These are phyloP conservation scores for Carettochelys insculpta DNA, from an alignment of 2,113 vertebrate genomes.

Conservation along the genomic window DNA sequence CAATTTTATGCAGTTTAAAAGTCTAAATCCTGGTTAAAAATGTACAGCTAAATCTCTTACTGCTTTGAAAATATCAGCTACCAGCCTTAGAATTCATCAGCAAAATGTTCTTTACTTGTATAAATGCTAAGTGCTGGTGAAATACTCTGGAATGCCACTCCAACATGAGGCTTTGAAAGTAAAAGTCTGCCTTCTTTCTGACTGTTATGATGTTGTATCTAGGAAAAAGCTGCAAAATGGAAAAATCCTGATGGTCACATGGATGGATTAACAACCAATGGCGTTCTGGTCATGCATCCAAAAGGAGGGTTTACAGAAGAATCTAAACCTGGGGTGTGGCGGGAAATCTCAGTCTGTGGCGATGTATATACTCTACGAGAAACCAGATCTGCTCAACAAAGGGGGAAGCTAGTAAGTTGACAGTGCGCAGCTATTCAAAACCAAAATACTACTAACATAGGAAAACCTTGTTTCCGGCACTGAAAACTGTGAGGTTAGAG, in stretches of 20 bases:
- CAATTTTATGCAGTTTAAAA: neutral
- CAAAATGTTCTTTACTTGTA: neutral
- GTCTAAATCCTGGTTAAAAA: neutral
- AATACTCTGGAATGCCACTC: neutral
- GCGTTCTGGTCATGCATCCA: conserved; percentile 97
- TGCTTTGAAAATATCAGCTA: neutral
- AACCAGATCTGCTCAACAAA: conserved; percentile 94
- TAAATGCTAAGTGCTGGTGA: neutral
- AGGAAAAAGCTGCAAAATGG: conserved; percentile 99
- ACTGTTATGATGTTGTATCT: conserved; percentile 19
- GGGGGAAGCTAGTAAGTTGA: conserved; percentile 91
- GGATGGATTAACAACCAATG: conserved; percentile 97
- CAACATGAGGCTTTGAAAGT: neutral
- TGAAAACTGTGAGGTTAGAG: neutral
- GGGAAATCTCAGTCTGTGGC: conserved; percentile 97
- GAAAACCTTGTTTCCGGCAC: neutral
- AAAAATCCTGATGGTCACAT: conserved; percentile 99
- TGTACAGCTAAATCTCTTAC: neutral
- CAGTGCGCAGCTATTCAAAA: neutral
- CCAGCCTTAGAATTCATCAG: neutral
- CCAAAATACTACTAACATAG: neutral
- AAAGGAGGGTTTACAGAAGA: conserved; percentile 94
- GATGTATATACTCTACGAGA: conserved; percentile 96
- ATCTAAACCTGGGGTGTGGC: conserved; percentile 94
- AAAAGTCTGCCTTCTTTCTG: neutral